Evolutionary conservation across 1,140 invertebrate genomes (phyloP).

Genomic region (Heliothis virescens): DNA sequence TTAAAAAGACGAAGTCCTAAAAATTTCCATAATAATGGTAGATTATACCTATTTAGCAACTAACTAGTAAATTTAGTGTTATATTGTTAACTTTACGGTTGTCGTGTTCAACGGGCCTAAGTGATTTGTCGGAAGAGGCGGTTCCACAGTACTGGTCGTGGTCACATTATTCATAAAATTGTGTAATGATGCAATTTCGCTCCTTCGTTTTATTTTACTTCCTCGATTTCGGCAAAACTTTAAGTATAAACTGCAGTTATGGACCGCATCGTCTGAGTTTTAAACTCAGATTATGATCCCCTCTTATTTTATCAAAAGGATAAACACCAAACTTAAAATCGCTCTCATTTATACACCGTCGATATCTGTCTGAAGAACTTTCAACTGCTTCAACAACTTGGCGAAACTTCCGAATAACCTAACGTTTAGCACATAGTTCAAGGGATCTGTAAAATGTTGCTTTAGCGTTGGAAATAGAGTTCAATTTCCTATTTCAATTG

Average conservation of each 20-base stretch:
- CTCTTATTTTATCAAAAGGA: neutral
- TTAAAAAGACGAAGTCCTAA: neutral
- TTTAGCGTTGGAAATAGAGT: neutral
- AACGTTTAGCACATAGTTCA: constrained; percentile 5
- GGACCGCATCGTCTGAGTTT: neutral
- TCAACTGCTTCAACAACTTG: constrained; percentile 29
- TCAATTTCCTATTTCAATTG: neutral
- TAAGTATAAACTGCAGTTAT: neutral
- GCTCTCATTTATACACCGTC: neutral
- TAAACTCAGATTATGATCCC: neutral
- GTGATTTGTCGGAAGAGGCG: constrained; percentile 12
- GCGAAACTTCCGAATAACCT: constrained; percentile 19
- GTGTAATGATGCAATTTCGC: neutral
- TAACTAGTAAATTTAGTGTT: constrained; percentile 15
- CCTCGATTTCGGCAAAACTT: neutral
- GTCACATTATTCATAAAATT: neutral
- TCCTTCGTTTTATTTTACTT: neutral
- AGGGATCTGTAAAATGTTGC: neutral
- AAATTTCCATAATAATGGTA: constrained; percentile 13
- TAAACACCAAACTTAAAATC: constrained; percentile 2
- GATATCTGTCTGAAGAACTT: constrained; percentile 16
- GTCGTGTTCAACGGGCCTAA: constrained; percentile 16
- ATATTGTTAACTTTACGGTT: constrained; percentile 11
- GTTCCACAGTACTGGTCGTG: constrained; percentile 5
- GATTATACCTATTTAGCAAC: neutral